Percentiles rank a stretch among this genome's conserved stretches.
Conservation (phyloP, 2,797 vertebrate genomes). For the Galago senegalensis region DNA sequence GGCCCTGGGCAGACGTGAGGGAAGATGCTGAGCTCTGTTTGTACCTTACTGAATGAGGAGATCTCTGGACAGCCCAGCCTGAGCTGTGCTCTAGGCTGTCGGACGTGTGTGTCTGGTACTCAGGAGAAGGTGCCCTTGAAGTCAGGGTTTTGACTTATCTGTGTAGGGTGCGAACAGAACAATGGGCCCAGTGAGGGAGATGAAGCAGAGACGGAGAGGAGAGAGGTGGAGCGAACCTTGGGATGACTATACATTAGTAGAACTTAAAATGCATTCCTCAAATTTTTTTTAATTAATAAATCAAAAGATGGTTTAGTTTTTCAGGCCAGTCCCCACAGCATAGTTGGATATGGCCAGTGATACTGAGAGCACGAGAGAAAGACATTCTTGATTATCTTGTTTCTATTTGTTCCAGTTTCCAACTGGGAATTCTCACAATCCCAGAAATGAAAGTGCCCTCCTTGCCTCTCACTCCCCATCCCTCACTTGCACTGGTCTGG, state of each 20-base stretch:
- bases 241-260: not conserved
- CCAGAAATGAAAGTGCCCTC: not conserved
- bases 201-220: not conserved
- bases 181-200: not conserved
- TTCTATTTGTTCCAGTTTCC: slow-evolving; percentile 17
- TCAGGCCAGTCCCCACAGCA: not conserved
- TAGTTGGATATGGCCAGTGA: not conserved
- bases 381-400: not conserved
- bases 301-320: slow-evolving; percentile 28
- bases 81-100: not conserved
- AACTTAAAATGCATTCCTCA: not conserved
- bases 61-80: not conserved
- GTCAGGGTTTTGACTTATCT: not conserved
- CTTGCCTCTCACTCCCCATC: not conserved
- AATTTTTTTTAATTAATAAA: not conserved
- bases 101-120: not conserved
- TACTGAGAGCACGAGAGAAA: not conserved
- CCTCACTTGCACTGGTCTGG: not conserved
- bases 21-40: not conserved
- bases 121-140: not conserved
- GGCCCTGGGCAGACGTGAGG: not conserved
- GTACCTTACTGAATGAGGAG: not conserved
- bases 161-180: not conserved
- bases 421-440: not conserved
- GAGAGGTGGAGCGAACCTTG: not conserved